Evolutionary conservation across 2,888 invertebrate species (phyloP).

Genomic region (Empis stercorea): DNA sequence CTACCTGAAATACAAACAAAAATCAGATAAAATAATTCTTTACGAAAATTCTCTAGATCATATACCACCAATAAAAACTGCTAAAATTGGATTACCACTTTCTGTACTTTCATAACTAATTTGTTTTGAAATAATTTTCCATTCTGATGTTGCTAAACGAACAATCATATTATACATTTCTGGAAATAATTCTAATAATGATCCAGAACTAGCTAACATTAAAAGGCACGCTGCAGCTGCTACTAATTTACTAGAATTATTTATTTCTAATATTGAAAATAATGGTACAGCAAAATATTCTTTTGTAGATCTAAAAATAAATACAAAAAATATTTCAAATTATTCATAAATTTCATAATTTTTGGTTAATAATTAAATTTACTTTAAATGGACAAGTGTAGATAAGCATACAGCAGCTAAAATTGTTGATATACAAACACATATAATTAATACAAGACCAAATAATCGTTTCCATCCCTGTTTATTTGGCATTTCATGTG

Average conservation of each 20-base stretch:
- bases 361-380: slow-evolving; percentile 8
- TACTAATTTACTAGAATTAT: slow-evolving; percentile 42
- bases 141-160: slow-evolving; percentile 41
- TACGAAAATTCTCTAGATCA: no score
- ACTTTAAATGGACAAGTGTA: slow-evolving; percentile 32
- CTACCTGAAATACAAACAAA: slow-evolving; percentile 32
- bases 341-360: not conserved
- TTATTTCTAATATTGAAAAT: slow-evolving; percentile 40
- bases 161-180: slow-evolving; percentile 40
- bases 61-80: slow-evolving; percentile 41
- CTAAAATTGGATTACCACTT: slow-evolving; percentile 43
- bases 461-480: slow-evolving; percentile 23
- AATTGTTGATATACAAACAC: slow-evolving; percentile 25
- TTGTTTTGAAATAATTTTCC: slow-evolving; percentile 41
- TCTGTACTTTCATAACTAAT: slow-evolving; percentile 41
- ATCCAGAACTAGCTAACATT: slow-evolving; percentile 40
- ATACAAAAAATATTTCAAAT: not conserved
- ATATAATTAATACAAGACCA: slow-evolving; percentile 20
- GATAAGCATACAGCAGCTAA: slow-evolving; percentile 30
- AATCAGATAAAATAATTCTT: not conserved
- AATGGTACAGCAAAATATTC: slow-evolving; percentile 34
- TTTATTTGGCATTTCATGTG: slow-evolving; percentile 25
- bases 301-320: slow-evolving; percentile 20
- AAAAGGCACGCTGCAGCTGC: slow-evolving; percentile 43
- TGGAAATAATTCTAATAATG: slow-evolving; percentile 42